Evolutionary conservation across 2,888 invertebrate genomes (phyloP), one percentile per base, ranked within the genome.

Genomic region (Lepeophtheirus nordmannii): DNA sequence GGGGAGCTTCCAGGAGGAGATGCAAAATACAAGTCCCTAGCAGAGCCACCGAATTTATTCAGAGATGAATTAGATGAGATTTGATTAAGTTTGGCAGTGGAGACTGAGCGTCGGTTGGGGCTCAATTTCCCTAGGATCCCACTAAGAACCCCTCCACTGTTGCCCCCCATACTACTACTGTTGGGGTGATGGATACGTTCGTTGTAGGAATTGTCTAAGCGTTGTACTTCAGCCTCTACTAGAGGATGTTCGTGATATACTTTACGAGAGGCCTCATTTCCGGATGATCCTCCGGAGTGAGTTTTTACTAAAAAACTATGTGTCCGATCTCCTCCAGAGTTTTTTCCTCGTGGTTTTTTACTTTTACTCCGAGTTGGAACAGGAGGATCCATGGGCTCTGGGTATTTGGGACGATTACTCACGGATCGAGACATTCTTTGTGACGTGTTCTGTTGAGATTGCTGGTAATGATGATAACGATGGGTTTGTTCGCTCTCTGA

Each of bases 221-320:
- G 53, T n/a, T 46, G 53, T n/a, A 46, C 53, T 46, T 46, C 53
- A n/a, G 53, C 53, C 53, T 46, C 53, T 17, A 46, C 53, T 14
- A 46, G 53, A 17, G 53, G 53, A 17, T 46, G 53, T 17, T 46
- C 53, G 17, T 46, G 53, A 8, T 46, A 46, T 5, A 46, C 8
- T 17, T 46, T 46, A n/a, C 53, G 53, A 46, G 53, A 46, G 17
- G 53, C n/a, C 2, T 46, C 53, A 14, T 17, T 17, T 46, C 53
- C 53, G 5, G 53, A 46, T 2, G 53, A 46, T 14, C 53, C 53
- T 17, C 53, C 53, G 5, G 53, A 46, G 17, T 14, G n/a, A n/a
- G 53, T 46, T 46, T 46, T 46, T n/a, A 46, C 53, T 17, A 46
- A 46, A 8, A 46, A 46, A 46, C 53, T 46, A 46, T 46, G 53